Percentiles rank a stretch among this genome's conserved stretches.
Conservation (phyloP, 1,140 invertebrate species). For the Solenopsis invicta region DNA sequence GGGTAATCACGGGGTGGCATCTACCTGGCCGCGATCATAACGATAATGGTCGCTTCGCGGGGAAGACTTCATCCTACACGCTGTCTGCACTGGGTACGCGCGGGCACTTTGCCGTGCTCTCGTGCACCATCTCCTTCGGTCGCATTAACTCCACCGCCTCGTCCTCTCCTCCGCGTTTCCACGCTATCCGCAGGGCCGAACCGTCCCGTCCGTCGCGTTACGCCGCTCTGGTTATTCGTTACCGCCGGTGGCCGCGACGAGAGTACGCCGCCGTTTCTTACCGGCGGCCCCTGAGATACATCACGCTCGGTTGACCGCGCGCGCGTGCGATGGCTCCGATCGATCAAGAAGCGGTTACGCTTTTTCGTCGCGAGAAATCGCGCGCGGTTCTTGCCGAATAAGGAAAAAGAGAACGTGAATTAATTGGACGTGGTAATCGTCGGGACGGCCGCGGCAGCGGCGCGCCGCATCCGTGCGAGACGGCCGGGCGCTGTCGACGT, state of each 20-base stretch:
- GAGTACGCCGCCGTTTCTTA: not conserved
- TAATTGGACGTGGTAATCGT: conserved; percentile 40
- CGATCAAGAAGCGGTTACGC: conserved; percentile 33
- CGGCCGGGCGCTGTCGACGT: not conserved
- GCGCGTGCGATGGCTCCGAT: conserved; percentile 33
- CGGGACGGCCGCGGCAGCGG: too few relatives aligned
- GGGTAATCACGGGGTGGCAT: conserved; percentile 84
- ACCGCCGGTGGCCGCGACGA: conserved; percentile 22
- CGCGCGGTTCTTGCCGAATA: not conserved
- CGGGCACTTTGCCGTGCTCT: conserved; percentile 37
- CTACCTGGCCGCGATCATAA: conserved; percentile 82
- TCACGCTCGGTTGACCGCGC: conserved; percentile 50
- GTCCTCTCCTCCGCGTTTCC: not conserved
- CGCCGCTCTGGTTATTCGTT: conserved; percentile 54
- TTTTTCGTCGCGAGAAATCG: conserved; percentile 33
- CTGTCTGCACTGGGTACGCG: conserved; percentile 56
- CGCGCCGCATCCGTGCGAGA: too few relatives aligned
- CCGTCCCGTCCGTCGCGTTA: conserved; percentile 40
- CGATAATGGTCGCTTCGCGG: conserved; percentile 81
- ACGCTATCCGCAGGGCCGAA: conserved; percentile 19
- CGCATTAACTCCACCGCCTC: conserved; percentile 34
- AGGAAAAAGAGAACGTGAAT: not conserved
- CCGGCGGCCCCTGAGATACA: not conserved
- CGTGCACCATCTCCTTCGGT: conserved; percentile 51
- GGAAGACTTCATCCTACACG: conserved; percentile 82